Base-by-base conservation (phyloP, 2,113 vertebrate species). In the Acanthisitta chloris region DNA sequence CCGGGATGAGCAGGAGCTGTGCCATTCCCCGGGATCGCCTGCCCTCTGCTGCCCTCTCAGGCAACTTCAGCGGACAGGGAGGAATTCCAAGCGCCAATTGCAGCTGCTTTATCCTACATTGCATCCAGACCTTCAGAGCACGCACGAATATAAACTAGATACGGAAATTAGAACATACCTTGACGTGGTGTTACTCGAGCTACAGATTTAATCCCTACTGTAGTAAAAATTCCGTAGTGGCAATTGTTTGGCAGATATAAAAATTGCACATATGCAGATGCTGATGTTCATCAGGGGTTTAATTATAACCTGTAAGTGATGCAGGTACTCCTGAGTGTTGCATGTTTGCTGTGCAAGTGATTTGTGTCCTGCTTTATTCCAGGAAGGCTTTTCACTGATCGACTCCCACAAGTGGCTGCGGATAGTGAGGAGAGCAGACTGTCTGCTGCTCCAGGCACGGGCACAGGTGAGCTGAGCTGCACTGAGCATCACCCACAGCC, bases 301-400 rank as follows among this genome's bases (percentile, higher is more conserved):
- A 36, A 72, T 66, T 33, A 14, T 26, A 54, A 26, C 40, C 21
- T 8, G 9, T 38, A 58, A 26, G 7, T 20, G 12, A 17, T 65
- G 21, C 4, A 1, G 18, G 45, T 49, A 7, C 46, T 74, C 65
- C 36, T 23, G 43, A 16, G 15, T 17, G 52, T 55, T 83, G 10
- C 66, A 24, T 55, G 69, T 90, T 76, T 90, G 57, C 77, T 70
- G 15, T 70, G 49, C 38, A 49, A 96, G 85, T 92, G 25, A 1
- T 33, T 62, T 64, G 61, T 72, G 43, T 85, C 87, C 88, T 72
- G 84, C 82, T 98, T 97, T 95, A 33, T 97, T 97, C 88, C 96
- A 99, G 99, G 99, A 99, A 97, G 98, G 99, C 17, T 98, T 99
- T 84, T 98, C 98, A 55, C 96, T 99, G 87, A 94, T 98, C 26